Evolutionary conservation across 2,797 vertebrate genomes (phyloP).

Genomic region (Phaenicophaeus curvirostris): DNA sequence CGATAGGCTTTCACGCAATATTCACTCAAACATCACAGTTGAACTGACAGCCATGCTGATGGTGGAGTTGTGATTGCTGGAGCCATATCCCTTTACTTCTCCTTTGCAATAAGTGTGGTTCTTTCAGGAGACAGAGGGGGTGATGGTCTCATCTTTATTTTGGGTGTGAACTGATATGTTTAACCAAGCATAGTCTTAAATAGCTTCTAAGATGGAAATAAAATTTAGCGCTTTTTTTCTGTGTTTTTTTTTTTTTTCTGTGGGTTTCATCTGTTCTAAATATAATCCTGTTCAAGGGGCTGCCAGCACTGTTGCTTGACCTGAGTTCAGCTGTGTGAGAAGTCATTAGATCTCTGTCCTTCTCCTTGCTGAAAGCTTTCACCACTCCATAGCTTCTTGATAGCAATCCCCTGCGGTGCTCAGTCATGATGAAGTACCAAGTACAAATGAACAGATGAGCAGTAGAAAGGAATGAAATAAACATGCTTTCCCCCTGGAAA

Average conservation of each 20-base stretch:
- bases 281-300: not conserved
- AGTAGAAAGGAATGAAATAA: not conserved
- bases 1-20: not conserved
- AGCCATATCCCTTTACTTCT: not conserved
- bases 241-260: not conserved
- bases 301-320: not conserved
- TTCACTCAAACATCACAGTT: fast-evolving
- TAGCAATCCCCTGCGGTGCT: fast-evolving
- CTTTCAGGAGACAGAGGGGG: not conserved
- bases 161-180: not conserved
- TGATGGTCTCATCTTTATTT: not conserved
- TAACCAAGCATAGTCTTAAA: not conserved
- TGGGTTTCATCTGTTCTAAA: not conserved
- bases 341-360: not conserved
- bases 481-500: fast-evolving
- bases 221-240: not conserved
- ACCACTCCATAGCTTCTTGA: fast-evolving
- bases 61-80: not conserved
- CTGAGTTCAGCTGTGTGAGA: not conserved
- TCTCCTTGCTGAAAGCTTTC: not conserved
- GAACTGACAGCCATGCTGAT: fast-evolving
- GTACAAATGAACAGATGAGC: not conserved
- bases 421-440: not conserved
- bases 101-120: not conserved
- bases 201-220: not conserved